Percentiles rank a stretch among this genome's conserved stretches.
phyloP scores from a whole-genome alignment of 2,888 invertebrate genomes.

The Stegana nigrithorax region DNA sequence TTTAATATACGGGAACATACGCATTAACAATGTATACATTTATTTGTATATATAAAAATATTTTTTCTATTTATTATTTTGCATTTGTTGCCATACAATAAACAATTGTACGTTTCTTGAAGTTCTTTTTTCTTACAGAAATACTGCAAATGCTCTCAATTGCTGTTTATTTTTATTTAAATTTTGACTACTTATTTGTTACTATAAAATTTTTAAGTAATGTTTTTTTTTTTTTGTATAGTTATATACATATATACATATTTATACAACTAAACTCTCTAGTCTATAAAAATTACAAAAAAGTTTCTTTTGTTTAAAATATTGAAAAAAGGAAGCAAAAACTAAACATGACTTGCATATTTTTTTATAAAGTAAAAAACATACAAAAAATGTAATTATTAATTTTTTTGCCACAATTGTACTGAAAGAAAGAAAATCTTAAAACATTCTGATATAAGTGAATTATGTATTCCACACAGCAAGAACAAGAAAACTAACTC shows the following conservation, averaged over 20 bases:
- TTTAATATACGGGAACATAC: too few relatives aligned
- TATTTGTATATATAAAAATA: not conserved
- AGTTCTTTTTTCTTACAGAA: not conserved
- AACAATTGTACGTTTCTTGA: too few relatives aligned
- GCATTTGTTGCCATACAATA: conserved; percentile 4
- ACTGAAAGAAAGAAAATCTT: too few relatives aligned
- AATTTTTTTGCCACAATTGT: too few relatives aligned
- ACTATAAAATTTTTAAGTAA: too few relatives aligned
- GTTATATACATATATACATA: conserved; percentile 1
- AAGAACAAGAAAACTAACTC: not conserved
- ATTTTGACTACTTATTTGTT: too few relatives aligned
- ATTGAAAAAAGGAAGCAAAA: not conserved
- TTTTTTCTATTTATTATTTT: not conserved
- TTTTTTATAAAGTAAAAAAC: not conserved
- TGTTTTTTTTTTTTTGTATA: too few relatives aligned
- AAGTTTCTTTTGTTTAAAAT: not conserved
- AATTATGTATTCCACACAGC: not conserved
- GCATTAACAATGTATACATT: too few relatives aligned
- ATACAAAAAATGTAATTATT: too few relatives aligned
- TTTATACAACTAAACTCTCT: conserved; percentile 4
- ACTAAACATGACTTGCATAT: not conserved
- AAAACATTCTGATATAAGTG: not conserved
- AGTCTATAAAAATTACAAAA: not conserved
- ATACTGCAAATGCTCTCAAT: not conserved
- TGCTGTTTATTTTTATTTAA: not conserved